Evolutionary conservation across 1,140 invertebrate species (phyloP), one percentile per base, ranked within the genome.

Genomic region (Apis laboriosa): DNA sequence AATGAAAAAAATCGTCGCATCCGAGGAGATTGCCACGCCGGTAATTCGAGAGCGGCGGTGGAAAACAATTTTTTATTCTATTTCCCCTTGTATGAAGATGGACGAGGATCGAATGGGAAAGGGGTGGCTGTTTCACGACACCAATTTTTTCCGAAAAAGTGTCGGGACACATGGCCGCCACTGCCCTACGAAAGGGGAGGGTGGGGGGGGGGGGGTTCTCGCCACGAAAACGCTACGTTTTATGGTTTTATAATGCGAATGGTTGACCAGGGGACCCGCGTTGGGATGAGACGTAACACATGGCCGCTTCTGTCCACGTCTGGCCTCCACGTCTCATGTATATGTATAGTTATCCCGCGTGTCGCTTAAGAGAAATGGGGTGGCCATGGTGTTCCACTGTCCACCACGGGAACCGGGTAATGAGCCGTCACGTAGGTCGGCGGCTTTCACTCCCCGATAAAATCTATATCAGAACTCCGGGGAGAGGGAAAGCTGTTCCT

Each of bases 241-340:
- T 93, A 93, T 93, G 92, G 92, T 93, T 93, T 93, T 92, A 92
- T 93, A 93, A 93, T 93, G 83, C 86, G 90, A 87, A 88, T 88
- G 90, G 90, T 90, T 91, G 92, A 92, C 91, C 90, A 84, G 88
- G 77, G 86, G 84, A 72, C 5, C 34, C 5, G 0, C 64, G 88
- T 84, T 88, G 56, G 71, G 83, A 83, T 51, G 87, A 79, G 78
- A 73, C 78, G 91, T 87, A 87, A 92, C 89, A 91, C 91, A 91
- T 92, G 90, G 89, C 90, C 78, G 85, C 80, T 56, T 78, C 66
- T 79, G 64, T 68, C 68, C 73, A 70, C 64, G 34, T 78, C 34
- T 34, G 58, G 19, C 86, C 61, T 84, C 66, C 84, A 76, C 79
- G 84, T 88, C 64, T 67, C 67, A 61, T 53, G 55, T 73, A 81